Base-by-base conservation (phyloP, 2,797 vertebrate genomes). In the Pampus argenteus region DNA sequence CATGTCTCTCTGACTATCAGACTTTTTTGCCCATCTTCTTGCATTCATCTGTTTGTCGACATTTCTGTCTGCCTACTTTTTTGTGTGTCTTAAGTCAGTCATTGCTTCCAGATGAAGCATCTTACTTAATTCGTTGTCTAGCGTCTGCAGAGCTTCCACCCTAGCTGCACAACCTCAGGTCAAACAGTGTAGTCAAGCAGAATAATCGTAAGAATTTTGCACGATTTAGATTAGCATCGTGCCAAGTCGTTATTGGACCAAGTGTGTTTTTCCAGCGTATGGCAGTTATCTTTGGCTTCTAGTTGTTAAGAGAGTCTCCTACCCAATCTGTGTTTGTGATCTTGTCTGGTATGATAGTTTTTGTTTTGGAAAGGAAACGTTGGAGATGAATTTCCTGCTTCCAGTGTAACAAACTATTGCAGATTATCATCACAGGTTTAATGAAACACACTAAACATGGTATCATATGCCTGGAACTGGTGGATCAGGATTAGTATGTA, bases 251-350 rank as follows among this genome's bases (percentile, higher is more conserved):
- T 78, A 77, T 73, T 87, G 67, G 76, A 86, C 31, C 48, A 71
- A 74, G 68, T 82, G 68, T 83, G 62, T 85, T 89, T 87, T 81
- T 36, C 52, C 64, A 77, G 49, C 10, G 23, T 55, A 15, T 49
- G 22, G 42, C 63, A 22, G 66, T 58, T 88, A 71, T 72, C 48
- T 66, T 84, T 84, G 76, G 72, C 74, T 60, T 59, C 51, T 44
- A 38, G 72, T 49, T 71, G 56, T 73, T 88, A 71, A 36, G 60
- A 73, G 63, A 66, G 69, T 78, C 58, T 74, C 66, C 26, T 29
- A 17, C 52, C 78, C 71, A 59, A 86, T 91, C 85, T 86, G 18
- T 81, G 74, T 90, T 84, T 88, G 57, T 55, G 29, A 86, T 88
- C 82, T 82, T 76, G 85, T 88, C 85, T 88, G 82, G 74, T 85